phyloP scores from a whole-genome alignment of 2,888 invertebrate species.

The Temnothorax ravouxi region DNA sequence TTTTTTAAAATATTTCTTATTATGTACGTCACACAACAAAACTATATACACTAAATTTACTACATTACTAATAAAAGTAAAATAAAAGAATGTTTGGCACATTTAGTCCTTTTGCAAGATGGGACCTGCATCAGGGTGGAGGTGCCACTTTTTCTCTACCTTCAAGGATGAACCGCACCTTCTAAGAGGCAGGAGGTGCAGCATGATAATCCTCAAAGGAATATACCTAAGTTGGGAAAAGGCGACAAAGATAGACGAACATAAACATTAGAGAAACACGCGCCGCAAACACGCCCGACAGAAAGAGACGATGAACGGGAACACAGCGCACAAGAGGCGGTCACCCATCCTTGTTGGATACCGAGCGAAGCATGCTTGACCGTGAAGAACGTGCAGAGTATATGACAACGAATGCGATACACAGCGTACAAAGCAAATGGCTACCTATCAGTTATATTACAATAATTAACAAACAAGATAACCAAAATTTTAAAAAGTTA shows the following conservation, averaged over 20 bases:
- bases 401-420: not conserved
- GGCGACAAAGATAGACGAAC: conserved; percentile 5
- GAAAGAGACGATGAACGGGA: conserved; percentile 15
- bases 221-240: not conserved
- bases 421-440: fast-evolving
- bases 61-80: not conserved
- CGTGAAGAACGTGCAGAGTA: not conserved
- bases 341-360: conserved; percentile 12
- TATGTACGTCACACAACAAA: not conserved
- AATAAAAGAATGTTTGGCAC: conserved; percentile 30
- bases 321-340: not conserved
- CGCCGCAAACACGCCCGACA: not conserved
- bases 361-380: conserved; percentile 1
- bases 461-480: not conserved
- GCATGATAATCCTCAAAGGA: conserved; percentile 29
- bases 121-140: conserved; percentile 25
- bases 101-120: conserved; percentile 32
- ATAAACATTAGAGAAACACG: not conserved
- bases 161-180: conserved; percentile 23
- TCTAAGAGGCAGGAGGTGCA: conserved; percentile 9
- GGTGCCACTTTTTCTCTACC: conserved; percentile 41
- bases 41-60: not conserved
- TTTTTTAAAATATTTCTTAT: not conserved
- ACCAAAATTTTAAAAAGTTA: not conserved
- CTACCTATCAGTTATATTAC: not conserved